Base-by-base conservation (phyloP, 2,888 invertebrate genomes). In the Clivina fossor region DNA sequence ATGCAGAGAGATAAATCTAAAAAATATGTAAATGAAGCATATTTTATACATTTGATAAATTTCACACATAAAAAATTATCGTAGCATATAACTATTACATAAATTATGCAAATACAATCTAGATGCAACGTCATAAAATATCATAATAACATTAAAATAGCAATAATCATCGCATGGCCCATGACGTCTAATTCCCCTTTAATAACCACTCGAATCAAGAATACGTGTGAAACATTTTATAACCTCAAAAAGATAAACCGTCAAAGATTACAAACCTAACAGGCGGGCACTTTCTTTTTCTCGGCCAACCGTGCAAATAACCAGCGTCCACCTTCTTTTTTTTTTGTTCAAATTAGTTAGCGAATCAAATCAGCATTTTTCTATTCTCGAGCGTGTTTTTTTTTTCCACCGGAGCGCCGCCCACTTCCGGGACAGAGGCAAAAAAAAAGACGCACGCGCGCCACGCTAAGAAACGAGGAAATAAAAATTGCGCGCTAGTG, bases 291-390 rank as follows among this genome's bases (percentile, higher is more conserved):
- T n/a, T n/a, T n/a, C n/a, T n/a, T n/a, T n/a, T n/a, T n/a, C n/a
- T 11, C 47, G 33, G 13, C 22, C 9, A 20, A 47, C 18, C 33
- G 33, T 11, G 20, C 8, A 33, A 18, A 11, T 20, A n/a, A 30
- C 16, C 26, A 9, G 9, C 5, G 4, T 24, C 9, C 4, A 9
- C 26, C 26, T 4, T 32, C 33, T 20, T 19, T 41, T 41, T 41
- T 41, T 41, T 50, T 50, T 38, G 22, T 37, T 41, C 50, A 50
- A 50, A 50, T 50, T 50, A 41, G 50, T 41, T 33, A 50, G 41
- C 50, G 41, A 50, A 50, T 50, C 30, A 35, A 40, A 50, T 44
- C 24, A n/a, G 44, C 53, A 53, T 53, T 53, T 53, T 53, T 53
- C 33, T 44, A 53, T 44, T 44, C 37, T 35, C 15, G n/a, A n/a